Conservation (phyloP, 2,888 invertebrate species). For the Siphlonurus alternatus region DNA sequence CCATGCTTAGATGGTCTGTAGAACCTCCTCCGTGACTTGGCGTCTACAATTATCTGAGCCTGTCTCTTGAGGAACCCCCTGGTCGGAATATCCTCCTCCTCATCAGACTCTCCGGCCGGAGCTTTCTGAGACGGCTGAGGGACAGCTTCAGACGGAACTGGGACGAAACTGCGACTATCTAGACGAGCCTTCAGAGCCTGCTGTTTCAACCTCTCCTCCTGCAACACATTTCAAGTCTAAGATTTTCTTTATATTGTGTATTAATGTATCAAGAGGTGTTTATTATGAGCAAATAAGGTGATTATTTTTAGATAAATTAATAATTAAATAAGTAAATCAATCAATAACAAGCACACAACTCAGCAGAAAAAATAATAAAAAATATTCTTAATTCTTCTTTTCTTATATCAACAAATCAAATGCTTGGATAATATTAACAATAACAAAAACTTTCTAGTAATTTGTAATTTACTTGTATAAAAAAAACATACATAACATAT, state of each 20-base stretch:
- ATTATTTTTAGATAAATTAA: no score
- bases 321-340: no score
- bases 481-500: no score
- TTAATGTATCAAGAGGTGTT: no score
- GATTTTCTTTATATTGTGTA: not conserved
- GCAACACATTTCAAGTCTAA: not conserved
- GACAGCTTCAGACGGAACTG: constrained; percentile 10
- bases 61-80: constrained; percentile 62
- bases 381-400: no score
- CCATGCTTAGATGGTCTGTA: not conserved
- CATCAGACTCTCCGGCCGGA: constrained; percentile 36
- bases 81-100: constrained; percentile 71
- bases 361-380: no score
- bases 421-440: no score
- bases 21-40: constrained; percentile 50
- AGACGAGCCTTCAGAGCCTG: not conserved
- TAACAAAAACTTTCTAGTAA: no score
- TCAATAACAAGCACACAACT: no score
- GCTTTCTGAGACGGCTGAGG: constrained; percentile 17
- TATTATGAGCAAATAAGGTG: no score
- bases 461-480: no score
- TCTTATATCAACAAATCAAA: no score
- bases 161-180: not conserved
- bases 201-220: not conserved
- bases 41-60: constrained; percentile 66